Base-by-base conservation (phyloP, 2,113 vertebrate genomes). In the Sialia sialis region DNA sequence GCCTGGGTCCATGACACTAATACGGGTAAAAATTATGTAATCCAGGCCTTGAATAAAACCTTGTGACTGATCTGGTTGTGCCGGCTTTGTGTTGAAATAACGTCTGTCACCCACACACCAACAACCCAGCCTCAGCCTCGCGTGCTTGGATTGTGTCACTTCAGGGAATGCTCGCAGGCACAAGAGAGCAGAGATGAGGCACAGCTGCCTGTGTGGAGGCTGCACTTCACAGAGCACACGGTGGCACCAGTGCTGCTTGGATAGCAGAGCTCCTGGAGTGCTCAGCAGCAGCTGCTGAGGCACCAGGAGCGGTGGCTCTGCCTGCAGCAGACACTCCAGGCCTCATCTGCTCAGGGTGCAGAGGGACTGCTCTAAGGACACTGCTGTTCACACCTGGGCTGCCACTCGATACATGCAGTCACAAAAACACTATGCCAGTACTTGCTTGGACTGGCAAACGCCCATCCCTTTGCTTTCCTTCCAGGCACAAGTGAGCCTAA, bases 1-100 rank as follows among this genome's bases (percentile, higher is more conserved):
- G 39, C 64, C 38, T 66, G 83, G 46, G 70, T 69, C 72, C 14
- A 8, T 52, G 29, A 17, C 3, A 12, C 0, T 0, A 70, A 66
- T 55, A 38, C 0, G 0, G 43, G 51, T 80, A n/a, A 51, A 83
- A 70, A 16, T n/a, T 36, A 13, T 83, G 43, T 66, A 62, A 86
- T 59, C 46, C 43, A 49, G 46, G 54, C 27, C 25, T 54, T 54
- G 29, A 95, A 95, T 96, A 96, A 96, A 96, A 59, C n/a, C 29
- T 23, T 81, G 0, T 29, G 49, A 76, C 32, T 43, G 38, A 38
- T 94, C 38, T 80, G 17, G 68, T 38, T 77, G 46, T 90, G 82
- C 34, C 0, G 3, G 4, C 34, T 56, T 64, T 32, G 25, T 43
- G 32, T 44, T 64, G 58, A 59, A 89, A 46, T 60, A 9, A 16